phyloP scores from a whole-genome alignment of 23 tunicate genomes.

The Trididemnum miniatum region DNA sequence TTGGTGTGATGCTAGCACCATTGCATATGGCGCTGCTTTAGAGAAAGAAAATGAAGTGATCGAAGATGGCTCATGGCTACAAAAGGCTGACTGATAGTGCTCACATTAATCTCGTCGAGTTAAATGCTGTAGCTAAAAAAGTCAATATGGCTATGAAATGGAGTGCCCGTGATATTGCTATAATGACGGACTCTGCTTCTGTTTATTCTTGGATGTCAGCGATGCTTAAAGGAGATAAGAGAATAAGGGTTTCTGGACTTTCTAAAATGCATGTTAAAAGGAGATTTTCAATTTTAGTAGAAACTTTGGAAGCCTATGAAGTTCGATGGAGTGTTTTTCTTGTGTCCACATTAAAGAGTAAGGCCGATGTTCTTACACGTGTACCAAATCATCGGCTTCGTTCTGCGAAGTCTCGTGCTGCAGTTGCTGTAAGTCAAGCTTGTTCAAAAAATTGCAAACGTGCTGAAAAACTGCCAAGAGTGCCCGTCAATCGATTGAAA shows the following conservation, averaged over 20 bases:
- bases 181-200: constrained; percentile 37
- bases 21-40: constrained; percentile 24
- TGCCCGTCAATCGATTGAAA: constrained; percentile 16
- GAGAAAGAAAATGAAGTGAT: constrained; percentile 1
- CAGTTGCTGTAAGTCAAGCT: background rate
- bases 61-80: constrained; percentile 40
- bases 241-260: constrained; percentile 29
- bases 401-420: background rate
- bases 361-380: constrained; percentile 16
- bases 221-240: constrained; percentile 17
- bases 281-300: constrained; percentile 6
- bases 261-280: constrained; percentile 30
- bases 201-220: constrained; percentile 34
- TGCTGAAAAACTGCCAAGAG: constrained; percentile 17
- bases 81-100: constrained; percentile 33
- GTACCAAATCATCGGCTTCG: constrained; percentile 9
- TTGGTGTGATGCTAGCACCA: constrained; percentile 31
- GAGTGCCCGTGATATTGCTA: constrained; percentile 5
- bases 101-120: constrained; percentile 30
- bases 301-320: constrained; percentile 25
- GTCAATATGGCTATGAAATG: constrained; percentile 34
- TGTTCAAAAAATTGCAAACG: background rate
- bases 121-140: constrained; percentile 31
- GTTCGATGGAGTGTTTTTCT: constrained; percentile 12
- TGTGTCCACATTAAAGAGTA: constrained; percentile 2